These are phyloP conservation scores for Carassius gibelio DNA, from an alignment of 2,113 vertebrate species.

Conservation along the genomic window DNA sequence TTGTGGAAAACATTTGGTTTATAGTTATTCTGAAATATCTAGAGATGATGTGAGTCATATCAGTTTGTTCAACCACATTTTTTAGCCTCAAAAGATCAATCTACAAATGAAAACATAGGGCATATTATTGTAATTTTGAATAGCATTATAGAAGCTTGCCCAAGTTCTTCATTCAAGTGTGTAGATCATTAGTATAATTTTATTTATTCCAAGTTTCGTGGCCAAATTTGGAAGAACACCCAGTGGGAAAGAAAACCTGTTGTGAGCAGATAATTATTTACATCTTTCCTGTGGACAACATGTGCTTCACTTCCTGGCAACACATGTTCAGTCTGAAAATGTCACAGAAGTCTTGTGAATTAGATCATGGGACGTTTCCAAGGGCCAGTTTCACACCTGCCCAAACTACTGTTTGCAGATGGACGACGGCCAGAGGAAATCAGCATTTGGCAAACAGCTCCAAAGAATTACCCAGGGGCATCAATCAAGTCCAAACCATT, in stretches of 20 bases:
- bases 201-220: neutral
- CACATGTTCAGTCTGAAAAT: conserved; percentile 45
- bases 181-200: conserved; percentile 18
- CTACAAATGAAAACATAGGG: neutral
- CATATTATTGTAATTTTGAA: neutral
- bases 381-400: conserved; percentile 23
- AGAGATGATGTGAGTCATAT: neutral
- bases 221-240: conserved; percentile 35
- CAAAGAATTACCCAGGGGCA: conserved; percentile 37
- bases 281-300: conserved; percentile 41
- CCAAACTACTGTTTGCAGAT: conserved; percentile 43
- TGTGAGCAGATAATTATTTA: conserved; percentile 55
- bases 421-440: conserved; percentile 30
- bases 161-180: neutral
- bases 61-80: neutral
- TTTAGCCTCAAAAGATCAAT: neutral
- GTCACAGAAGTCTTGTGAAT: conserved; percentile 35
- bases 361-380: neutral
- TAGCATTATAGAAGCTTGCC: neutral
- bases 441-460: conserved; percentile 47
- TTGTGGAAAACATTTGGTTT: neutral
- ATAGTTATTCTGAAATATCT: neutral
- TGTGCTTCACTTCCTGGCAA: conserved; percentile 42
- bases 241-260: conserved; percentile 45
- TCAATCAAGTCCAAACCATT: conserved; percentile 19